These are phyloP conservation scores for Triplophysa siluroides DNA, from an alignment of 2,113 vertebrate species.

Conservation along the genomic window DNA sequence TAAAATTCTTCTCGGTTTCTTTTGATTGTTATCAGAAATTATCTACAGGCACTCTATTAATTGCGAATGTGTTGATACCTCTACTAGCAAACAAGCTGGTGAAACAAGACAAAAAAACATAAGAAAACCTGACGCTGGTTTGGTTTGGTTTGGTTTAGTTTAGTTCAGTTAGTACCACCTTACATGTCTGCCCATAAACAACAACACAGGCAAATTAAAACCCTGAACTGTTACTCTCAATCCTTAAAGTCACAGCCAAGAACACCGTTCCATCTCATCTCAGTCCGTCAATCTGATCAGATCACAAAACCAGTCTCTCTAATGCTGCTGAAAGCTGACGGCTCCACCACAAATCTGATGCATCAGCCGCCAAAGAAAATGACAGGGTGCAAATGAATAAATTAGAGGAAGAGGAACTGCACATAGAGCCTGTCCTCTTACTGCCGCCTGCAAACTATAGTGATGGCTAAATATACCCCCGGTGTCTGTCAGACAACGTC, in stretches of 20 bases:
- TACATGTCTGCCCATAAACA: not conserved
- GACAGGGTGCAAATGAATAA: slow-evolving; percentile 44
- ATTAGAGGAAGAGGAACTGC: slow-evolving; percentile 32
- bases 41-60: too few relatives aligned
- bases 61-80: too few relatives aligned
- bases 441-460: not conserved
- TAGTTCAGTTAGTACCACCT: not conserved
- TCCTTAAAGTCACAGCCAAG: not conserved
- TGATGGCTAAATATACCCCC: slow-evolving; percentile 37
- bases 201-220: slow-evolving; percentile 17
- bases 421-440: slow-evolving; percentile 28
- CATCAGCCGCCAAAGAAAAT: slow-evolving; percentile 2
- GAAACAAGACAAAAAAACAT: too few relatives aligned
- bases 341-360: slow-evolving; percentile 31
- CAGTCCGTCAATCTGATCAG: slow-evolving; percentile 18
- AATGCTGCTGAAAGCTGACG: slow-evolving; percentile 28
- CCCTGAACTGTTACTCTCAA: not conserved
- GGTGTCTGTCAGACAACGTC: slow-evolving; percentile 1
- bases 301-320: slow-evolving; percentile 3
- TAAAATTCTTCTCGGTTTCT: too few relatives aligned
- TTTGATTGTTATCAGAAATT: too few relatives aligned
- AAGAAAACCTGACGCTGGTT: too few relatives aligned
- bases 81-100: too few relatives aligned
- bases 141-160: not conserved
- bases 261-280: not conserved